Percentiles rank a stretch among this genome's conserved stretches.
Conservation (phyloP, 2,113 vertebrate species). For the Pontoporia blainvillei region DNA sequence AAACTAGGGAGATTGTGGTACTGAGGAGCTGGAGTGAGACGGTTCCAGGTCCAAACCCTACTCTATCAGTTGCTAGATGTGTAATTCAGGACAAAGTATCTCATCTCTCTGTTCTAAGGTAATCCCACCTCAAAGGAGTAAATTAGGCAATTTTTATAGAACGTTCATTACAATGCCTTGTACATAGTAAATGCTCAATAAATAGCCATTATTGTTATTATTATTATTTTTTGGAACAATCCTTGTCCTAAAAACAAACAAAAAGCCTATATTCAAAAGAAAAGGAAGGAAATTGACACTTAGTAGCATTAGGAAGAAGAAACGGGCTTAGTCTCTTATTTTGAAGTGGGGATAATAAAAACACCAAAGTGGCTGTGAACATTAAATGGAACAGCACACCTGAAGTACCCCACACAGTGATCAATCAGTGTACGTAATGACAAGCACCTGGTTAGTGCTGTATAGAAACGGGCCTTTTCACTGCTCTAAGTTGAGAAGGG, state of each 20-base stretch:
- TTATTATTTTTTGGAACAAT: background rate
- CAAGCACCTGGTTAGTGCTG: background rate
- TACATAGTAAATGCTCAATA: background rate
- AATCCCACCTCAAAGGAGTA: background rate
- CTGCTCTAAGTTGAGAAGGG: background rate
- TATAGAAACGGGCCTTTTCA: background rate
- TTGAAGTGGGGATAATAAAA: background rate
- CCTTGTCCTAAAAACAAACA: background rate
- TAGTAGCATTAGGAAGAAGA: background rate
- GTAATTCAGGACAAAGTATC: background rate
- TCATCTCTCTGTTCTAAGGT: background rate
- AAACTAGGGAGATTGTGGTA: background rate
- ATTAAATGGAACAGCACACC: background rate
- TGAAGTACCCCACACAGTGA: background rate
- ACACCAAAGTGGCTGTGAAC: background rate
- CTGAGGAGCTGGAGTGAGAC: background rate
- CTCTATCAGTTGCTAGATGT: background rate
- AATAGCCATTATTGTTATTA: background rate
- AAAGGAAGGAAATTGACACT: background rate
- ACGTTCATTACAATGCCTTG: background rate
- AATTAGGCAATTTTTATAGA: background rate
- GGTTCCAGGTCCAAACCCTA: background rate
- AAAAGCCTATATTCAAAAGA: background rate
- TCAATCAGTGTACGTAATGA: background rate
- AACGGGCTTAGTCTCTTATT: background rate